Percentiles rank a stretch among this genome's conserved stretches.
phyloP scores from a whole-genome alignment of 2,888 invertebrate species.

The Drosophila phalerata region DNA sequence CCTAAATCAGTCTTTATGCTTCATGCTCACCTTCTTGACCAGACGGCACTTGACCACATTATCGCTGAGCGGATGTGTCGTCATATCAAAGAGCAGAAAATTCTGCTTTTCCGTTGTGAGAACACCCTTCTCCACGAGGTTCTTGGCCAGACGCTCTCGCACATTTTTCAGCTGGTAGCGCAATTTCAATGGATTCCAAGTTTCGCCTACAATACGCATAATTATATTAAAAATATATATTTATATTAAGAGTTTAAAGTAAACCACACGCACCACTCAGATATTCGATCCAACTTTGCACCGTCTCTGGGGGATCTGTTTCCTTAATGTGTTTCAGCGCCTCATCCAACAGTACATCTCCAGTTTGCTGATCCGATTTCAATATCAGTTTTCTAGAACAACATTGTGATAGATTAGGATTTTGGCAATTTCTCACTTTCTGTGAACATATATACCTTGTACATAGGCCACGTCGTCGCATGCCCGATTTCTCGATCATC shows the following conservation, averaged over 20 bases:
- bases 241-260: neutral
- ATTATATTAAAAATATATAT: neutral
- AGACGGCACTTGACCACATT: conserved; percentile 97
- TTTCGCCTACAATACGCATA: conserved; percentile 90
- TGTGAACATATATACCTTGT: conserved; percentile 90
- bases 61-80: conserved; percentile 99
- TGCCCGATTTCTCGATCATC: conserved; percentile 98
- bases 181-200: conserved; percentile 99
- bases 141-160: conserved; percentile 98
- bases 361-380: conserved; percentile 96
- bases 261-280: conserved; percentile 91
- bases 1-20: no score
- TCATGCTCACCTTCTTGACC: conserved; percentile 93
- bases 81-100: conserved; percentile 99
- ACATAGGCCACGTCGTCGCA: conserved; percentile 96
- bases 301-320: conserved; percentile 98
- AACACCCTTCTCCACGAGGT: conserved; percentile 99
- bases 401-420: neutral
- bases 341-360: conserved; percentile 97
- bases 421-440: neutral
- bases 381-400: conserved; percentile 89
- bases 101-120: conserved; percentile 99
- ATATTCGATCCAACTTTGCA: conserved; percentile 99
- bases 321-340: conserved; percentile 99
- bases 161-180: conserved; percentile 99